phyloP scores from a whole-genome alignment of 2,113 vertebrate genomes.

The Dicrurus megarhynchus region DNA sequence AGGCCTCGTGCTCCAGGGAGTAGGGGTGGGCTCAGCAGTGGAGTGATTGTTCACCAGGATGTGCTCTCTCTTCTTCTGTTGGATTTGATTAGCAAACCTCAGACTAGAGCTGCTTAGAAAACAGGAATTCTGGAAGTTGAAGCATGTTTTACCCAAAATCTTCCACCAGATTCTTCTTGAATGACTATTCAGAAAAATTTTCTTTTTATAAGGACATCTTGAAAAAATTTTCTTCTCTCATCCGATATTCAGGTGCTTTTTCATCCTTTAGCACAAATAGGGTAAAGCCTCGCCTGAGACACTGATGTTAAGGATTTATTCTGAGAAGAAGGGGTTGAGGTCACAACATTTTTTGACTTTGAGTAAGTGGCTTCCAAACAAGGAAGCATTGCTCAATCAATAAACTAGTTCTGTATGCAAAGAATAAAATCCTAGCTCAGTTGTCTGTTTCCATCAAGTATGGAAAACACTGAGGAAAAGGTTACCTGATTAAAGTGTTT shows the following conservation, averaged over 20 bases:
- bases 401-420: slow-evolving; percentile 19
- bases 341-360: slow-evolving; percentile 26
- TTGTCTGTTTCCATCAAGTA: neutral
- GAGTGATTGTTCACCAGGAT: neutral
- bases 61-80: neutral
- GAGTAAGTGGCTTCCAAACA: slow-evolving; percentile 21
- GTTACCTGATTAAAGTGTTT: neutral
- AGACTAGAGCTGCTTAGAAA: neutral
- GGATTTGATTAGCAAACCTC: neutral
- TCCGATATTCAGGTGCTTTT: neutral
- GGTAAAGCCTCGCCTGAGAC: neutral
- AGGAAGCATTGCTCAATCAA: slow-evolving; percentile 28
- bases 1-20: neutral
- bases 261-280: neutral
- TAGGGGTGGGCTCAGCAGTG: neutral
- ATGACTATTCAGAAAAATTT: neutral
- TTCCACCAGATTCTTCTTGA: neutral
- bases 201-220: neutral
- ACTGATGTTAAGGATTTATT: neutral
- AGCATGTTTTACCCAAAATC: neutral
- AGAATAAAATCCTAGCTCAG: neutral
- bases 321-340: neutral
- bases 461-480: neutral
- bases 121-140: neutral
- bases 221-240: neutral